phyloP scores from a whole-genome alignment of 2,888 invertebrate genomes.

The Amphipoea lucens region DNA sequence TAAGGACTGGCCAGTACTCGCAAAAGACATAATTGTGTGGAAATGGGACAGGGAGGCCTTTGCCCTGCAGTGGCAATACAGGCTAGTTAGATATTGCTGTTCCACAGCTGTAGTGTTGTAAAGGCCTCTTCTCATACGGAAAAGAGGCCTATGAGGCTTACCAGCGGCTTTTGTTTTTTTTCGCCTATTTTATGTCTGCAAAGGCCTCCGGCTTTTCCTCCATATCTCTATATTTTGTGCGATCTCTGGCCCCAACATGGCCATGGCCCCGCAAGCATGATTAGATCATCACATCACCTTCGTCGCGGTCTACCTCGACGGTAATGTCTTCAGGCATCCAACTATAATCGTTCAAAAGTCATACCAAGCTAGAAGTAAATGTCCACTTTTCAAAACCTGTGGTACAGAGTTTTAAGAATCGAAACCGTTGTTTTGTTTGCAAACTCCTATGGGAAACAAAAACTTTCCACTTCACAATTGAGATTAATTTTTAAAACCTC shows the following conservation, averaged over 20 bases:
- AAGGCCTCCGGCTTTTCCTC: too few species aligned
- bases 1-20: too few species aligned
- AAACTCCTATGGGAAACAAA: not conserved
- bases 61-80: too few species aligned
- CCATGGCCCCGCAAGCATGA: not conserved
- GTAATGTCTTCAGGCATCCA: not conserved
- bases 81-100: too few species aligned
- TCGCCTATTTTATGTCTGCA: too few species aligned
- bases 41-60: too few species aligned
- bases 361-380: not conserved
- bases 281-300: not conserved
- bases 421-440: not conserved
- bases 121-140: too few species aligned
- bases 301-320: not conserved
- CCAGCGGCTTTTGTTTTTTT: too few species aligned
- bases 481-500: not conserved
- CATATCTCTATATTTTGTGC: too few species aligned
- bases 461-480: not conserved
- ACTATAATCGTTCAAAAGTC: not conserved
- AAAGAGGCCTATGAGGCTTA: too few species aligned
- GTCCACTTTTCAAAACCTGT: not conserved
- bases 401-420: not conserved
- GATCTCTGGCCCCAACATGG: not conserved
- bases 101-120: too few species aligned
- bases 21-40: too few species aligned